Percentiles rank a stretch among this genome's conserved stretches.
Conservation (phyloP, 1,140 invertebrate species). For the Aphelenchoides besseyi region DNA sequence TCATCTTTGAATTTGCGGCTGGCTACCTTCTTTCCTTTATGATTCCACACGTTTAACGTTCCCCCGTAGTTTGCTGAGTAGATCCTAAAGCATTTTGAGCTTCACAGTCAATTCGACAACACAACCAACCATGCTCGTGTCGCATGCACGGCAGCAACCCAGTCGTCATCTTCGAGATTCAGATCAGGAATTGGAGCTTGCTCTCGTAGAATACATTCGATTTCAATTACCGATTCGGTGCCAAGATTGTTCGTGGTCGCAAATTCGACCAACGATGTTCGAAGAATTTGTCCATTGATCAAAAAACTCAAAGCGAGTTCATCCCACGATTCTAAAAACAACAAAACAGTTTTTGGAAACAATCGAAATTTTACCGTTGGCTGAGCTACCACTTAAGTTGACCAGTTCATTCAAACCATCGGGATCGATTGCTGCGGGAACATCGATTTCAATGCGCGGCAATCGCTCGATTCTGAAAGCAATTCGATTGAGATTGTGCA, state of each 20-base stretch:
- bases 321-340: constrained; percentile 45
- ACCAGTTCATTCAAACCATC: constrained; percentile 23
- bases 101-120: background rate
- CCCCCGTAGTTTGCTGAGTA: constrained; percentile 44
- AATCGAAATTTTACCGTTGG: constrained; percentile 10
- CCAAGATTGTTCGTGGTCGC: constrained; percentile 38
- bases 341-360: background rate
- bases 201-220: constrained; percentile 46
- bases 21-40: constrained; percentile 29
- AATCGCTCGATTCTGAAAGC: background rate
- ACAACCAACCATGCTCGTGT: constrained; percentile 35
- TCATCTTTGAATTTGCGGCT: background rate
- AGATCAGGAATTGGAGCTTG: constrained; percentile 44
- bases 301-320: constrained; percentile 47
- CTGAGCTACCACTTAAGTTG: constrained; percentile 15
- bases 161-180: constrained; percentile 42
- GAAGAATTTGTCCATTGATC: constrained; percentile 41
- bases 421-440: constrained; percentile 2
- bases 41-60: constrained; percentile 32
- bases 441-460: background rate
- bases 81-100: constrained; percentile 37
- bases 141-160: constrained; percentile 39
- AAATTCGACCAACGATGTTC: constrained; percentile 41
- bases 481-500: constrained; percentile 3
- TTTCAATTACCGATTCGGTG: constrained; percentile 45